Conservation (phyloP, 2,113 vertebrate genomes). For the Camelus dromedarius region DNA sequence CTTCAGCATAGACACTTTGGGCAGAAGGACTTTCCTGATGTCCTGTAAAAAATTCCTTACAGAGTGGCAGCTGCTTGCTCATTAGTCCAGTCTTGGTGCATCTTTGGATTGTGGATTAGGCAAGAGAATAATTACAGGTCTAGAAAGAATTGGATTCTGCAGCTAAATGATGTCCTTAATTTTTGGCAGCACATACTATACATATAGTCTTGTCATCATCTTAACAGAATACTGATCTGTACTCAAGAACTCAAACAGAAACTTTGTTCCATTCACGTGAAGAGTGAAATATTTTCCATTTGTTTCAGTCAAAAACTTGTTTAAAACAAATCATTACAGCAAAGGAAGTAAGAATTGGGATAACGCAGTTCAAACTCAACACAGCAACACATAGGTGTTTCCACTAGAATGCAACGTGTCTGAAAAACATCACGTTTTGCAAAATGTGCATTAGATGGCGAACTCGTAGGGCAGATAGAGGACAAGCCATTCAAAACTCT, state of each 20-base stretch:
- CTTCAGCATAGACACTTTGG: background rate
- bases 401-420: background rate
- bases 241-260: conserved; percentile 16
- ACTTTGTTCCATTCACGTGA: conserved; percentile 34
- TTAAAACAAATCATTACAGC: background rate
- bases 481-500: background rate
- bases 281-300: conserved; percentile 51
- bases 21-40: background rate
- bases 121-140: conserved; percentile 16
- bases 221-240: conserved; percentile 30
- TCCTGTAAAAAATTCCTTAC: background rate
- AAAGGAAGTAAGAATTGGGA: background rate
- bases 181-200: conserved; percentile 50
- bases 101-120: background rate
- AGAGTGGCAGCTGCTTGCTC: background rate
- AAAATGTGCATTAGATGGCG: background rate
- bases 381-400: background rate
- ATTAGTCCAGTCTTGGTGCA: background rate
- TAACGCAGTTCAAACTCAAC: background rate
- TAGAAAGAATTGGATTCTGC: conserved; percentile 19
- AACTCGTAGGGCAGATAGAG: background rate
- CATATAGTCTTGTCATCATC: conserved; percentile 53
- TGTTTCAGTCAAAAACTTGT: conserved; percentile 17
- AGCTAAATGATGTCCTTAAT: conserved; percentile 46
- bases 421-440: background rate